These are phyloP conservation scores for Ptyas mucosa DNA, from an alignment of 2,113 vertebrate genomes.

Conservation along the genomic window DNA sequence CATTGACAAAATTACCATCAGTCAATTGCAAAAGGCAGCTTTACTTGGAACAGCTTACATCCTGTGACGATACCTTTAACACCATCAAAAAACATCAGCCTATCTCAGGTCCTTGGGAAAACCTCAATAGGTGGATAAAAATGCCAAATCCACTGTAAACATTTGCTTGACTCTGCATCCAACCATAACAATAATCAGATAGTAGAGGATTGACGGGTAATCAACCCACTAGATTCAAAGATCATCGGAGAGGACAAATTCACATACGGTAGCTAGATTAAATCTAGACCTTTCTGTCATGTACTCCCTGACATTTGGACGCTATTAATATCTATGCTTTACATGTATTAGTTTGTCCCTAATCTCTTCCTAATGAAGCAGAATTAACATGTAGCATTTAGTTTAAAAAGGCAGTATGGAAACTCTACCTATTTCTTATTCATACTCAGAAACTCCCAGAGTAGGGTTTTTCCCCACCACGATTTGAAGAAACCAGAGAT, in stretches of 20 bases:
- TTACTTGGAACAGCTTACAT: background rate
- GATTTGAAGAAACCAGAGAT: background rate
- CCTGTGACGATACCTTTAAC: background rate
- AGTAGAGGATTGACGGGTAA: conserved; percentile 43
- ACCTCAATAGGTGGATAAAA: background rate
- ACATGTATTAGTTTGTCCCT: background rate
- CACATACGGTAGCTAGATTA: conserved; percentile 34
- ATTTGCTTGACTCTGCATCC: background rate
- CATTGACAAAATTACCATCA: background rate
- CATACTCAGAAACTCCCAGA: background rate
- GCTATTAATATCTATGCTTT: conserved; percentile 42
- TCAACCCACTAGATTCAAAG: conserved; percentile 37
- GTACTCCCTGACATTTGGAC: conserved; percentile 26
- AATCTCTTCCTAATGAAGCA: conserved; percentile 20
- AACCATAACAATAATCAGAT: conserved; percentile 33
- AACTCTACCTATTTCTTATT: background rate
- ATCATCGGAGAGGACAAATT: conserved; percentile 41
- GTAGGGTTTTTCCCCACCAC: background rate
- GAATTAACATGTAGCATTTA: background rate
- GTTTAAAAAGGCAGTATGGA: background rate
- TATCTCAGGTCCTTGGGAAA: background rate
- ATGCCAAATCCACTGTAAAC: background rate
- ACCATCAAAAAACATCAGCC: background rate
- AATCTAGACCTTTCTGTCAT: conserved; percentile 13
- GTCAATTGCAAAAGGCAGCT: background rate